Evolutionary conservation across 1,140 invertebrate genomes (phyloP), one percentile per base, ranked within the genome.

Genomic region (Maniola jurtina): DNA sequence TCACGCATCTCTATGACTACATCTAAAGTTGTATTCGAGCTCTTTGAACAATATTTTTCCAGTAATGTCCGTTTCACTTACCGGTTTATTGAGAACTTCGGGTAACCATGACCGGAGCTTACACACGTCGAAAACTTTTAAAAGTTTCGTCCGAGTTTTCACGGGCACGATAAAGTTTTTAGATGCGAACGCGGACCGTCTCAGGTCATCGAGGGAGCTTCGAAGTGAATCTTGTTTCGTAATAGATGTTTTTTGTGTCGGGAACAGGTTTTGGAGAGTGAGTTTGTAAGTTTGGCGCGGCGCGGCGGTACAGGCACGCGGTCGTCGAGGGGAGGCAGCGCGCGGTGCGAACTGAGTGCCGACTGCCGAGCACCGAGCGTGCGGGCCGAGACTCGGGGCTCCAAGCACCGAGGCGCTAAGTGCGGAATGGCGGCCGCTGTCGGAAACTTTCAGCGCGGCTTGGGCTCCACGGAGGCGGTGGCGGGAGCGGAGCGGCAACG

Each of bases 61-160:
- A 83, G 77, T 83, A 77, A 83, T 77, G 72, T 80, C 72, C 76
- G 75, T 83, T 84, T 82, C 72, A 86, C 86, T 87, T 86, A 89
- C 86, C 86, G 81, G 86, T 89, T 89, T 83, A 86, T 71, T 70
- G 76, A 78, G 78, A 77, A 79, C 79, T 81, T 77, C 71, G 81
- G 73, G 72, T 77, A 78, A 81, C 72, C 84, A 84, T 84, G 72
- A 79, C 77, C 75, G 54, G 63, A 84, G 79, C 79, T 79, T 72
- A 76, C 72, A 75, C 76, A 80, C 77, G 80, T 75, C 56, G 78
- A 77, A 85, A 84, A 75, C 84, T 85, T 80, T 79, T 75, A 50
- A 88, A 86, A 88, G 75, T 88, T 81, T 65, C 63, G 38, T 54
- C 40, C 64, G 63, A 61, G 63, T 66, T 48, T 70, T 61, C 75